Evolutionary conservation across 2,113 vertebrate genomes (phyloP).

Genomic region (Chelonoidis abingdonii): DNA sequence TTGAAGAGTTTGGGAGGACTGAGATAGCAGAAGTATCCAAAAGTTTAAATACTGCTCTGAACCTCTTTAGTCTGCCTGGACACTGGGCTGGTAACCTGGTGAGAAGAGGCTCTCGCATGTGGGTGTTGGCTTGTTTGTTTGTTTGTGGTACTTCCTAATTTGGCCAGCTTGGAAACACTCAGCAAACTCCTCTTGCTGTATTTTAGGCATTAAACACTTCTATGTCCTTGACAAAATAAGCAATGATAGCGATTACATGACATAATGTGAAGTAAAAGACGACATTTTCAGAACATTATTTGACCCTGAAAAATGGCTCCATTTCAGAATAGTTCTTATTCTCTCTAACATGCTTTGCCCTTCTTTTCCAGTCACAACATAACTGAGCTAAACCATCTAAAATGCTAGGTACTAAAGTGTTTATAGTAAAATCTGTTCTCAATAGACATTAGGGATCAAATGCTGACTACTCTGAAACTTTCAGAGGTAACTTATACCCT

Average conservation of each 20-base stretch:
- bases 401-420: not conserved
- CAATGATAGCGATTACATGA: not conserved
- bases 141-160: not conserved
- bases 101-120: not conserved
- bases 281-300: not conserved
- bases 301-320: not conserved
- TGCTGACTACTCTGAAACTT: not conserved
- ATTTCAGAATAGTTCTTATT: not conserved
- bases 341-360: not conserved
- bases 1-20: not conserved
- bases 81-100: not conserved
- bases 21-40: not conserved
- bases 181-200: not conserved
- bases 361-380: not conserved
- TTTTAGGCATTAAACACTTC: not conserved
- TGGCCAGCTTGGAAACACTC: not conserved
- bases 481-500: not conserved
- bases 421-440: not conserved
- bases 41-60: not conserved
- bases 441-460: not conserved
- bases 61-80: not conserved
- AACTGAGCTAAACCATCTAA: not conserved
- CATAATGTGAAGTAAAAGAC: not conserved
- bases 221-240: not conserved
- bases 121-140: not conserved